These are phyloP conservation scores for Esperia sulphurella DNA, from an alignment of 2,888 invertebrate species.

Conservation along the genomic window DNA sequence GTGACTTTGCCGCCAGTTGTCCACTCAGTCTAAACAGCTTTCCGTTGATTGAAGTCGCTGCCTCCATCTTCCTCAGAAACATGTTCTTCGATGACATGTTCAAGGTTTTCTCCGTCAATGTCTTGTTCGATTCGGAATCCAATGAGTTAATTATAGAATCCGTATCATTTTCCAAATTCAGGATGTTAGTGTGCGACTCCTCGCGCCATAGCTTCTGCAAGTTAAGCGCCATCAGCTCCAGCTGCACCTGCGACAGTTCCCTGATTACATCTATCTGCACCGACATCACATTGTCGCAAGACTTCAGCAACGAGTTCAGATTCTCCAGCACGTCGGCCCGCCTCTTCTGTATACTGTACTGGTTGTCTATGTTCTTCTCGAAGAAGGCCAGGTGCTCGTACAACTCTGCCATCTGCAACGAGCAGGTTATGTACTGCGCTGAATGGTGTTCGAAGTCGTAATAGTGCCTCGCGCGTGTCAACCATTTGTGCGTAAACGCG, in stretches of 20 bases:
- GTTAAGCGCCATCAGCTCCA: slow-evolving; percentile 81
- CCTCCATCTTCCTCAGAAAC: slow-evolving; percentile 69
- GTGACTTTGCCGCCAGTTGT: slow-evolving; percentile 44
- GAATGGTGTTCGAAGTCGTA: slow-evolving; percentile 80
- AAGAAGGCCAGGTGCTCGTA: slow-evolving; percentile 85
- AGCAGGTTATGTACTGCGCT: slow-evolving; percentile 78
- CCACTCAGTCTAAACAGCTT: slow-evolving; percentile 59
- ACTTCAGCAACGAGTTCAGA: slow-evolving; percentile 73
- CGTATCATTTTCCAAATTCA: slow-evolving; percentile 53
- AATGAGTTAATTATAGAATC: slow-evolving; percentile 65
- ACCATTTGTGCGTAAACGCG: slow-evolving; percentile 78
- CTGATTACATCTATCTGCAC: slow-evolving; percentile 77
- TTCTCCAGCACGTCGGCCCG: slow-evolving; percentile 80
- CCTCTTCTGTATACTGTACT: slow-evolving; percentile 79
- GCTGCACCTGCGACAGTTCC: slow-evolving; percentile 81
- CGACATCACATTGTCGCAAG: slow-evolving; percentile 69
- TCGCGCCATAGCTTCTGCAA: slow-evolving; percentile 77
- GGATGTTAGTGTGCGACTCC: slow-evolving; percentile 64
- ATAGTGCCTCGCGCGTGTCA: slow-evolving; percentile 78
- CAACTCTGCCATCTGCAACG: slow-evolving; percentile 81
- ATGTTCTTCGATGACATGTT: slow-evolving; percentile 58
- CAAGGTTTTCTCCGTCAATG: slow-evolving; percentile 58
- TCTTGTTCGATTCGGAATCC: slow-evolving; percentile 60
- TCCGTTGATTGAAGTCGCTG: slow-evolving; percentile 60
- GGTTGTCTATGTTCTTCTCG: slow-evolving; percentile 82